These are phyloP conservation scores for Bathynomus jamesi DNA, from an alignment of 1,140 invertebrate genomes.

Conservation along the genomic window DNA sequence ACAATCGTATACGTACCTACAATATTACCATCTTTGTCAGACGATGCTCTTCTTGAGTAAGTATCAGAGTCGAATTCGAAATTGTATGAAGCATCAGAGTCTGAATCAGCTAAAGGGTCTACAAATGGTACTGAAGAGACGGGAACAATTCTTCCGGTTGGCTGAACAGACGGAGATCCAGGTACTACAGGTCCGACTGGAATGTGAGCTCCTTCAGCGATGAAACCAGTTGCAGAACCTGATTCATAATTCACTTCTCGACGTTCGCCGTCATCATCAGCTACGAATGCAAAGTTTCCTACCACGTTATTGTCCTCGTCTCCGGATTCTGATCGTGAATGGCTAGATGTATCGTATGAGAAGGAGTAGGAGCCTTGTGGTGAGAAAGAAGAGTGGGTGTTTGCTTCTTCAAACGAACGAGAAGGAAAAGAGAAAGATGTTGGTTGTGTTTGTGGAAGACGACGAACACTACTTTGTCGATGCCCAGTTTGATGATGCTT, in stretches of 20 bases:
- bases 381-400: neutral
- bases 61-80: conserved; percentile 37
- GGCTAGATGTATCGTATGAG: conserved; percentile 12
- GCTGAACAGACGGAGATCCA: neutral
- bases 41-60: conserved; percentile 32
- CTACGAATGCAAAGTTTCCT: conserved; percentile 21
- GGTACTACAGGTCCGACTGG: conserved; percentile 12
- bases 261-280: conserved; percentile 20
- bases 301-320: conserved; percentile 23
- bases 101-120: conserved; percentile 19
- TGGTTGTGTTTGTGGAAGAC: too few relatives aligned
- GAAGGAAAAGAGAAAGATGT: neutral
- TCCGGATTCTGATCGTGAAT: conserved; percentile 16
- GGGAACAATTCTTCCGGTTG: conserved; percentile 3
- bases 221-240: conserved; percentile 22
- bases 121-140: conserved; percentile 4
- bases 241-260: conserved; percentile 15
- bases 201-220: conserved; percentile 25
- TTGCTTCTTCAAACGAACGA: conserved; percentile 12
- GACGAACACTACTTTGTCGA: neutral
- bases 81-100: conserved; percentile 35
- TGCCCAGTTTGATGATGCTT: neutral
- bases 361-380: conserved; percentile 17
- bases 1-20: conserved; percentile 42
- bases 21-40: conserved; percentile 39